Evolutionary conservation across 2,113 vertebrate species (phyloP).

Genomic region (Anseranas semipalmata): DNA sequence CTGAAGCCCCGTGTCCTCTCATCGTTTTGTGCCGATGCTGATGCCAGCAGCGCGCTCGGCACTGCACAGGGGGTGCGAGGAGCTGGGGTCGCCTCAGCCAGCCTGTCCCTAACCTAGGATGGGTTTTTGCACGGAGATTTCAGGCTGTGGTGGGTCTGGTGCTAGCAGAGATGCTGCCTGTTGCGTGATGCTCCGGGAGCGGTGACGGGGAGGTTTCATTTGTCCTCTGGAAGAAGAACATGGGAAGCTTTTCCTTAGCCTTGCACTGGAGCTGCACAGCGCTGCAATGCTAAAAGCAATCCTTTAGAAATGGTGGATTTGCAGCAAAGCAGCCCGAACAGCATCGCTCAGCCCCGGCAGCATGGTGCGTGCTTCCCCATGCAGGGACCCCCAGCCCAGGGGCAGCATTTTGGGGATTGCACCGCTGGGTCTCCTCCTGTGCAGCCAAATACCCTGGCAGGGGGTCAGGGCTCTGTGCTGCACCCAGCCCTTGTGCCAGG

Average conservation of each 20-base stretch:
- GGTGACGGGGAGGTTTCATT: not conserved
- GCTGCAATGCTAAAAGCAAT: not conserved
- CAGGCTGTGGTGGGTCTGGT: not conserved
- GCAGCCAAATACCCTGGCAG: not conserved
- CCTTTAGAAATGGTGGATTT: not conserved
- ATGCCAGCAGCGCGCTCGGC: not conserved
- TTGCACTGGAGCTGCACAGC: too few relatives aligned
- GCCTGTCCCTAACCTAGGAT: not conserved
- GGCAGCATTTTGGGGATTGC: not conserved
- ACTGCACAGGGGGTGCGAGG: not conserved
- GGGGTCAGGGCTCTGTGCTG: not conserved
- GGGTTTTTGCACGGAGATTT: not conserved
- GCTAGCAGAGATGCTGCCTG: not conserved
- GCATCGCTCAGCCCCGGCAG: not conserved
- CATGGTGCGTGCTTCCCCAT: too few relatives aligned
- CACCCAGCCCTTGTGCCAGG: not conserved
- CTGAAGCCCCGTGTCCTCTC: constrained; percentile 54
- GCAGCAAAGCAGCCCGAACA: not conserved
- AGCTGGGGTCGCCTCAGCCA: not conserved
- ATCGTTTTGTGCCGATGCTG: not conserved
- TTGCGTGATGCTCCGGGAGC: not conserved
- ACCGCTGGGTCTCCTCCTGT: fast-evolving
- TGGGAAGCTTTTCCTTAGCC: not conserved
- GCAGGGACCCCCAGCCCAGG: not conserved
- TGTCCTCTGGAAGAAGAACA: not conserved